Percentiles rank a stretch among this genome's conserved stretches.
Conservation (phyloP, 1,140 invertebrate species). For the Papilio xuthus region DNA sequence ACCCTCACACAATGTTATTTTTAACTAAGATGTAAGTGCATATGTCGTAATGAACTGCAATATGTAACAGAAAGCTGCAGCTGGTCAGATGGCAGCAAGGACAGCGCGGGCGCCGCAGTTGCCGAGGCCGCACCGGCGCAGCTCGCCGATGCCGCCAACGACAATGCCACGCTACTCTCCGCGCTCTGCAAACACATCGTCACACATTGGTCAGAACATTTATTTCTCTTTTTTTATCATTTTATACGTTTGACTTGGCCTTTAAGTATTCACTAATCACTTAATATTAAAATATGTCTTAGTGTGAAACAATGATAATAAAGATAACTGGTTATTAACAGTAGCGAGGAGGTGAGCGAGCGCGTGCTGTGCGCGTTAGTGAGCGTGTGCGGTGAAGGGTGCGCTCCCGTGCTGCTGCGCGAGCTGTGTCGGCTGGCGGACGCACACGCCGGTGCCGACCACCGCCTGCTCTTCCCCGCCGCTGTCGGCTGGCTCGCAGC, state of each 20-base stretch:
- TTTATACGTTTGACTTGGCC: too few species aligned
- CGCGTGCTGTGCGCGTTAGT: conserved; percentile 90
- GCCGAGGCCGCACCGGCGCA: conserved; percentile 47
- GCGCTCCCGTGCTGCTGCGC: conserved; percentile 91
- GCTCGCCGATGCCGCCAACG: conserved; percentile 59
- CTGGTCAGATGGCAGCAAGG: conserved; percentile 77
- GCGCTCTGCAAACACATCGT: conserved; percentile 75
- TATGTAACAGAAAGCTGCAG: conserved; percentile 64
- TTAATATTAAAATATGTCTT: neutral
- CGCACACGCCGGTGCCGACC: conserved; percentile 88
- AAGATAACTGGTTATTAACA: conserved; percentile 48
- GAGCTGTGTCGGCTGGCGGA: conserved; percentile 93
- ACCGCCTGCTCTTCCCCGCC: conserved; percentile 90
- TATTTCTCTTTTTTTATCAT: neutral
- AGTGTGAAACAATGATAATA: neutral
- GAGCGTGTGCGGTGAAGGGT: conserved; percentile 87
- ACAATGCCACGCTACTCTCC: conserved; percentile 67
- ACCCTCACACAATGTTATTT: neutral
- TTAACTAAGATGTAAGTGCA: neutral
- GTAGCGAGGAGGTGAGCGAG: conserved; percentile 86
- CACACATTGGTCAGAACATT: conserved; percentile 66
- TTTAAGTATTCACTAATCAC: too few species aligned
- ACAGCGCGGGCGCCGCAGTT: conserved; percentile 54
- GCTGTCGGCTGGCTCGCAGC: conserved; percentile 90
- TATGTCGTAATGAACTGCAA: conserved; percentile 14